Conservation (phyloP, 2,797 vertebrate genomes). For the Mionectes olivaceus region DNA sequence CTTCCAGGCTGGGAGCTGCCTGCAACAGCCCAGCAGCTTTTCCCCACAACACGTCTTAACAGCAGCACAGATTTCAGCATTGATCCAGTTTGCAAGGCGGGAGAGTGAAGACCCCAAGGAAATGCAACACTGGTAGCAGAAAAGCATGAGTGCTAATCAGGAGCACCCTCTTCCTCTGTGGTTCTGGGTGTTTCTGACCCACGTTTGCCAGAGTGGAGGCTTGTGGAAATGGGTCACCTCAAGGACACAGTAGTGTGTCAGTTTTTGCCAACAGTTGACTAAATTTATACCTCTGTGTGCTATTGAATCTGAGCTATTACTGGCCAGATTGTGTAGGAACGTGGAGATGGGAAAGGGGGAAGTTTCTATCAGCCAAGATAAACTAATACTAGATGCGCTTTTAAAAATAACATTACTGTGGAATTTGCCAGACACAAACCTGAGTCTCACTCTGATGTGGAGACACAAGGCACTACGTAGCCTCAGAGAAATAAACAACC, state of each 20-base stretch:
- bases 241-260: background rate
- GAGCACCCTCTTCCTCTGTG: background rate
- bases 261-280: background rate
- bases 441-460: background rate
- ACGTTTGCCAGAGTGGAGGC: background rate
- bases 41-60: background rate
- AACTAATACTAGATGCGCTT: background rate
- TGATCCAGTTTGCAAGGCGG: background rate
- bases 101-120: background rate
- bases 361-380: background rate
- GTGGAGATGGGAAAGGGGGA: background rate
- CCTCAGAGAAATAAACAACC: background rate
- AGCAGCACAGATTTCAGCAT: background rate
- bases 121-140: background rate
- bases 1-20: background rate
- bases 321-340: background rate
- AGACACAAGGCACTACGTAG: fast-evolving
- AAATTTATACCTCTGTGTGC: background rate
- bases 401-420: background rate
- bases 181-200: background rate
- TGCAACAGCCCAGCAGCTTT: background rate
- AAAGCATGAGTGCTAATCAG: background rate
- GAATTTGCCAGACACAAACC: background rate
- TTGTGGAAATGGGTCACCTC: background rate
- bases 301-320: background rate